Evolutionary conservation across 1,140 invertebrate species (phyloP).

Genomic region (Anoplophora glabripennis): DNA sequence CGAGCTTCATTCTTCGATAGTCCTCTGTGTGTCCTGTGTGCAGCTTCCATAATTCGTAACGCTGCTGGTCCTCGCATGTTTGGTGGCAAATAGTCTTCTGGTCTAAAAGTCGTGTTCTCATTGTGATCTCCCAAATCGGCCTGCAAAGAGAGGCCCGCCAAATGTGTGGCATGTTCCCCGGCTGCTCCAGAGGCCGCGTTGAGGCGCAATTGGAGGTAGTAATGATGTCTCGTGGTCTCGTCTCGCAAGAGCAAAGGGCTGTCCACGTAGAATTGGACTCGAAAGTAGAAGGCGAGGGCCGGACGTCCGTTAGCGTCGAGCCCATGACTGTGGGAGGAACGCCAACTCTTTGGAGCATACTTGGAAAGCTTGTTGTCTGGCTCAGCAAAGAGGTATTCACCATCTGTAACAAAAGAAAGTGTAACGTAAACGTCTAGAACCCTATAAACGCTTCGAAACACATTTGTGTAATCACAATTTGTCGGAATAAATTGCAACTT

Average conservation of each 20-base stretch:
- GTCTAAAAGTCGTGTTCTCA: conserved; percentile 67
- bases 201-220: conserved; percentile 89
- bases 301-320: conserved; percentile 86
- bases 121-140: conserved; percentile 79
- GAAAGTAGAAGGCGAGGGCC: conserved; percentile 84
- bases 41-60: conserved; percentile 58
- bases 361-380: conserved; percentile 92
- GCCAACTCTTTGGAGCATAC: conserved; percentile 94
- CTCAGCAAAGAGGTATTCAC: conserved; percentile 92
- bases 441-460: no score
- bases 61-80: conserved; percentile 61
- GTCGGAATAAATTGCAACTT: no score
- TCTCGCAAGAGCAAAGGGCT: conserved; percentile 82
- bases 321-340: conserved; percentile 86
- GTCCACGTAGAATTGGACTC: conserved; percentile 94
- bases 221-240: conserved; percentile 85
- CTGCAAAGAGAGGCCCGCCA: conserved; percentile 70
- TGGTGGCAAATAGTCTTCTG: conserved; percentile 68
- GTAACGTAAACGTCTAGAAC: no score
- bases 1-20: conserved; percentile 69
- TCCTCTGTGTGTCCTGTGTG: conserved; percentile 73
- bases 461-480: no score
- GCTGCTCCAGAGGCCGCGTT: conserved; percentile 75
- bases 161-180: conserved; percentile 71
- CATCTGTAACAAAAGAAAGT: conserved; percentile 76